phyloP scores from a whole-genome alignment of 2,888 invertebrate genomes.

The Adineta ricciae region DNA sequence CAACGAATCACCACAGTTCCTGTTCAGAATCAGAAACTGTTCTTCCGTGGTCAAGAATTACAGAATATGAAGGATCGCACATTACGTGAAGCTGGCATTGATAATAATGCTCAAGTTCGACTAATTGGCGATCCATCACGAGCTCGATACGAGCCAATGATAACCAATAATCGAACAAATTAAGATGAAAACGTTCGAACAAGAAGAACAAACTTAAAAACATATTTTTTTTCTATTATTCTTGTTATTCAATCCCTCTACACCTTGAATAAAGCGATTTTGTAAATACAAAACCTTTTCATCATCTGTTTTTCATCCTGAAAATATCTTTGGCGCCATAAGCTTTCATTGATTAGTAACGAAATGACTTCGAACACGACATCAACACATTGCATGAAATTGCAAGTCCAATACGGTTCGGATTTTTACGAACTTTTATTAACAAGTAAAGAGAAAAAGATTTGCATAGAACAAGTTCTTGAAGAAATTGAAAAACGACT shows the following conservation, averaged over 20 bases:
- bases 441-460: not conserved
- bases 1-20: slow-evolving; percentile 30
- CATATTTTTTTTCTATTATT: not conserved
- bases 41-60: slow-evolving; percentile 25
- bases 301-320: too few relatives aligned
- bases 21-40: slow-evolving; percentile 29
- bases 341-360: not conserved
- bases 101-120: slow-evolving; percentile 28
- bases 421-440: slow-evolving; percentile 18
- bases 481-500: not conserved
- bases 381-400: not conserved
- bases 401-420: slow-evolving; percentile 13
- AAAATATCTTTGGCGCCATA: not conserved
- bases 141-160: slow-evolving; percentile 23
- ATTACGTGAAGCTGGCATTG: slow-evolving; percentile 26
- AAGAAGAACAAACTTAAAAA: not conserved
- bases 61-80: slow-evolving; percentile 19
- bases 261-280: not conserved
- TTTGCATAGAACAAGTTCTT: not conserved
- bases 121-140: slow-evolving; percentile 30
- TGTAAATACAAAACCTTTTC: too few relatives aligned
- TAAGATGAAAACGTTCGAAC: not conserved
- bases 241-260: not conserved
- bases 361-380: not conserved
- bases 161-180: not conserved